A percentile compares a stretch with the other conserved stretches of the same genome.
Evolutionary conservation across 2,113 vertebrate species (phyloP).

Genomic region (Paraplagusia blochii): DNA sequence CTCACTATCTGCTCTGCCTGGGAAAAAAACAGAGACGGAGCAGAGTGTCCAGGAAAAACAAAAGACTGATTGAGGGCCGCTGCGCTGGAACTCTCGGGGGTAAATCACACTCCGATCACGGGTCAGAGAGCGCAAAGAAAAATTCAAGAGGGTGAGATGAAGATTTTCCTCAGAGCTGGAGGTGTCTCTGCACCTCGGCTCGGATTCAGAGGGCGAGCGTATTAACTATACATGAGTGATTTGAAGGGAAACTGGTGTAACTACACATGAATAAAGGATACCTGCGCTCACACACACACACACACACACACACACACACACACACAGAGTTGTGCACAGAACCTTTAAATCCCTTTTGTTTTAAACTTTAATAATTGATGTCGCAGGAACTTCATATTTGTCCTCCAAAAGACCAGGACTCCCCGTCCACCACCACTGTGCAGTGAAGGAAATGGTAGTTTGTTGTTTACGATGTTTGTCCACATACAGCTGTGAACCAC

Average conservation of each 20-base stretch:
- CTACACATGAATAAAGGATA: conserved; percentile 54
- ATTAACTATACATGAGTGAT: conserved; percentile 54
- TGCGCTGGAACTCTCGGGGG: conserved; percentile 50
- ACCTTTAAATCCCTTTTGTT: not conserved
- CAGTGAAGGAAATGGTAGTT: not conserved
- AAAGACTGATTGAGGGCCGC: conserved; percentile 67
- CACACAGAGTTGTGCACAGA: not conserved
- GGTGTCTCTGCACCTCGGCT: conserved; percentile 47
- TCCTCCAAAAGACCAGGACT: not conserved
- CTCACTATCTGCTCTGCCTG: conserved; percentile 67
- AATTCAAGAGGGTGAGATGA: conserved; percentile 49
- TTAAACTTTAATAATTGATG: not conserved
- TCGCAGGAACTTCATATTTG: not conserved
- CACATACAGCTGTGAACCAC: not conserved
- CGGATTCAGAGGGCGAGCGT: conserved; percentile 29
- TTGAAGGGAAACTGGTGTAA: conserved; percentile 48
- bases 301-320: not conserved
- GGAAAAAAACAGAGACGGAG: conserved; percentile 65
- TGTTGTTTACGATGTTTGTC: not conserved
- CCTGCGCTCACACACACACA: conserved; percentile 19
- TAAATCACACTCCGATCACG: conserved; percentile 62
- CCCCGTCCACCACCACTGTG: not conserved
- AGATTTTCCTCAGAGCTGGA: conserved; percentile 48
- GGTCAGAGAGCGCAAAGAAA: conserved; percentile 63
- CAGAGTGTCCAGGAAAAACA: conserved; percentile 62